Conservation (phyloP, 2,797 vertebrate genomes). For the Ctenosaura bakeri region DNA sequence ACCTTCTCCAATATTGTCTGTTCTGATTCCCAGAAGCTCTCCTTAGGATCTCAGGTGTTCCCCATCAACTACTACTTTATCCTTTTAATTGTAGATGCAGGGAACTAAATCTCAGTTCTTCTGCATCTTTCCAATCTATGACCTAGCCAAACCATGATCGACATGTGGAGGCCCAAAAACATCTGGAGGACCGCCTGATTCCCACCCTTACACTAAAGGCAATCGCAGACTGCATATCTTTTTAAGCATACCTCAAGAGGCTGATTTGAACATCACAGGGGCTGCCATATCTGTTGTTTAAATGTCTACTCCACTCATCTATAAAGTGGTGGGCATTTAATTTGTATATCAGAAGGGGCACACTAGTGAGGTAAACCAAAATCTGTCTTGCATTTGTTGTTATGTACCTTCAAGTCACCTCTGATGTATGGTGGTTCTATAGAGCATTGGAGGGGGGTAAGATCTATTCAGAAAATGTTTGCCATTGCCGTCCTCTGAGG, state of each 20-base stretch:
- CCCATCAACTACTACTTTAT: not conserved
- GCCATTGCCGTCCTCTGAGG: no score
- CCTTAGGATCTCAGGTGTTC: not conserved
- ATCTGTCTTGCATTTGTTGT: not conserved
- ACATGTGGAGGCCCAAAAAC: no score
- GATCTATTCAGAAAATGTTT: no score
- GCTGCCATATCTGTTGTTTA: not conserved
- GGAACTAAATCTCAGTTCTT: not conserved
- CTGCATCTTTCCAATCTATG: not conserved
- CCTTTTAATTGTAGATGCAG: not conserved
- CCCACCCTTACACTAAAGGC: no score
- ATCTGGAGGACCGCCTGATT: no score
- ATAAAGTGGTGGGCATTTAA: not conserved
- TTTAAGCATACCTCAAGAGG: not conserved
- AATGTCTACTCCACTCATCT: not conserved
- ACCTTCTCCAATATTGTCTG: not conserved
- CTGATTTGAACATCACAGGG: not conserved
- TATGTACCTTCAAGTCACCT: no score
- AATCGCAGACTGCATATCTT: no score
- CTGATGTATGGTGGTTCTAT: no score
- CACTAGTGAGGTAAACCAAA: not conserved
- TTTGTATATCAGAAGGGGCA: not conserved
- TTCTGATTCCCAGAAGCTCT: not conserved
- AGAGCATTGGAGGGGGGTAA: no score
- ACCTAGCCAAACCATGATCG: not conserved